These are phyloP conservation scores for Drosophila repleta DNA, from an alignment of 1,140 invertebrate species.

Conservation along the genomic window DNA sequence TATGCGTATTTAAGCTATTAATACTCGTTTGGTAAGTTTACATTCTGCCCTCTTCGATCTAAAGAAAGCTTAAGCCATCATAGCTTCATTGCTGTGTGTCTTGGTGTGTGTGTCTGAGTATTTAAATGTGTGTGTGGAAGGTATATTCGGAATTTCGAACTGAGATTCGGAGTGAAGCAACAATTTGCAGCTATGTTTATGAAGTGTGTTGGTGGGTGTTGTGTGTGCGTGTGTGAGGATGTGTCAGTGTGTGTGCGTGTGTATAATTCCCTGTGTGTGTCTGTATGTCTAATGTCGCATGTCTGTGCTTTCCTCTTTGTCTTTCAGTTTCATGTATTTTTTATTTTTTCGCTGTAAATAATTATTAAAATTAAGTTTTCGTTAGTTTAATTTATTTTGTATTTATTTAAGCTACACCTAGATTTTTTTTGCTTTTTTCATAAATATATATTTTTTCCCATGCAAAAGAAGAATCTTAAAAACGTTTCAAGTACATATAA, in stretches of 20 bases:
- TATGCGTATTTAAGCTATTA: constrained; percentile 78
- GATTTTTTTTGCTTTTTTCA: constrained; percentile 16
- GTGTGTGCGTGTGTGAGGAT: too few relatives aligned
- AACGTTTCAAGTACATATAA: constrained; percentile 74
- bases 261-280: too few relatives aligned
- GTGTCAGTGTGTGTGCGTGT: too few relatives aligned
- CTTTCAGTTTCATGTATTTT: too few relatives aligned
- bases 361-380: constrained; percentile 59
- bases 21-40: constrained; percentile 77
- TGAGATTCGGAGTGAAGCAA: constrained; percentile 20
- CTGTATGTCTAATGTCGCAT: too few relatives aligned
- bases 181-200: constrained; percentile 8
- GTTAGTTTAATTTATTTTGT: constrained; percentile 54
- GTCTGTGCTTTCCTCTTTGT: too few relatives aligned
- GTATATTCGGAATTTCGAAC: background rate
- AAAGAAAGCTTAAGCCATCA: background rate
- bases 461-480: constrained; percentile 69
- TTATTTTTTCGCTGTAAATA: constrained; percentile 61
- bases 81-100: too few relatives aligned
- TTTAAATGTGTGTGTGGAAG: background rate
- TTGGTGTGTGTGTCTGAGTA: too few relatives aligned
- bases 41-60: constrained; percentile 52
- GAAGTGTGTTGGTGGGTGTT: too few relatives aligned
- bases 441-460: constrained; percentile 28
- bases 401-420: constrained; percentile 47